Evolutionary conservation across 1,140 invertebrate species (phyloP), one percentile per base, ranked within the genome.

Genomic region (Zaprionus davidi): DNA sequence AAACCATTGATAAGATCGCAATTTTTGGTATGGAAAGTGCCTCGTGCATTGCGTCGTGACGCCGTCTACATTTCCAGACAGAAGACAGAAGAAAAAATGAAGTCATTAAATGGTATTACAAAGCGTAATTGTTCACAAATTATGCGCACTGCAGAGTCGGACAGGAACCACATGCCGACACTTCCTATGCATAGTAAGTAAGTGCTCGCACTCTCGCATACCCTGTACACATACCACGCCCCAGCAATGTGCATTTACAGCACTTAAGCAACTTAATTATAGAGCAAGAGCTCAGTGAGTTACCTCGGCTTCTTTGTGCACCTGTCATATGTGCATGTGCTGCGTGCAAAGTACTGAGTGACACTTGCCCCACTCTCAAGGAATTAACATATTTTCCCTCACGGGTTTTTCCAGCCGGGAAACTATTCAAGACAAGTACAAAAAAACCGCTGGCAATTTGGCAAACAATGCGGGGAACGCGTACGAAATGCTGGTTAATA

Each of bases 21-120:
- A 63, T 59, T 71, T 51, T 51, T 64, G 78, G 68, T 77, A 84
- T 80, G 77, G 60, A 58, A 81, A 76, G 63, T 70, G 78, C 55
- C 69, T n/a, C 12, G 15, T n/a, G 41, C 41, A 13, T 17, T 17
- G 41, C 15, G 15, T n/a, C 15, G 41, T 17, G 20, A 7, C 36
- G n/a, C 41, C n/a, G 9, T 49, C 9, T 46, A 3, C n/a, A n/a
- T n/a, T 46, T 17, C 13, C 20, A 51, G 46, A 13, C 31, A 41
- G n/a, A 3, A 46, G 60, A 66, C 41, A 41, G n/a, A 6, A 44
- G 60, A 66, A 28, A 59, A 88, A 88, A 88, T 90, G 73, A 90
- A 90, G 85, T 90, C 85, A 90, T 90, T 90, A 90, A 90, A 90
- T 90, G 85, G 67, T 90, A 90, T 90, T 90, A 90, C 85, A 90